phyloP scores from a whole-genome alignment of 1,140 invertebrate species.

The Philotrypesis tridentata region DNA sequence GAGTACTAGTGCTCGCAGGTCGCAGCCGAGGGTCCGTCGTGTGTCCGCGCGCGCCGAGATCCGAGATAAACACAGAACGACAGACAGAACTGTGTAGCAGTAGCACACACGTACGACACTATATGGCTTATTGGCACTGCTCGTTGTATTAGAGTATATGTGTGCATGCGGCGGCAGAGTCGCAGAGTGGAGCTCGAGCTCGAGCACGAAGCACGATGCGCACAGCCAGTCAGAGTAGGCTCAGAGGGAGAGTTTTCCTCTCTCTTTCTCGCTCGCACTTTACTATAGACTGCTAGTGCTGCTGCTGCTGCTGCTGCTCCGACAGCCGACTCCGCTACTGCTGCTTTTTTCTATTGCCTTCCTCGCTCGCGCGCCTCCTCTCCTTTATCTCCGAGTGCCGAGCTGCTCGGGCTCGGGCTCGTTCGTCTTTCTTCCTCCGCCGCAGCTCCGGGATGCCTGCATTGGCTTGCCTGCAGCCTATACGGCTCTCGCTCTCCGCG shows the following conservation, averaged over 20 bases:
- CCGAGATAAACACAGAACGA: background rate
- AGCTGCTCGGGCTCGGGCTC: background rate
- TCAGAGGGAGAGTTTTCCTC: background rate
- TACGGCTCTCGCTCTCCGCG: background rate
- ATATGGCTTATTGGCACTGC: background rate
- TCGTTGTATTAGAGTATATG: background rate
- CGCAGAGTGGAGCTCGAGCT: too few species aligned
- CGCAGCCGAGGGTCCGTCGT: background rate
- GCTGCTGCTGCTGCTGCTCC: background rate
- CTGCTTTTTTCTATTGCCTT: constrained; percentile 13
- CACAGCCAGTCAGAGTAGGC: too few species aligned
- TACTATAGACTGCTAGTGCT: background rate
- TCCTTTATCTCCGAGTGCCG: background rate
- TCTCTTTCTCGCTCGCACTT: background rate
- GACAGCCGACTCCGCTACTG: too few species aligned
- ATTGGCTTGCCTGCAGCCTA: background rate
- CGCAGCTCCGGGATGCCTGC: background rate
- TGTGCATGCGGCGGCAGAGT: too few species aligned
- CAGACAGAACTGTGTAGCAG: background rate
- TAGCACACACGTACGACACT: background rate
- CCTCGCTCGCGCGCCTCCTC: background rate
- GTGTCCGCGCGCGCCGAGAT: background rate
- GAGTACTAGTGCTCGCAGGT: too few species aligned
- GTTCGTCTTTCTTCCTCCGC: background rate
- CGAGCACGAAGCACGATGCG: too few species aligned